phyloP scores from a whole-genome alignment of 2,113 vertebrate species.

The Laticauda laticaudata region DNA sequence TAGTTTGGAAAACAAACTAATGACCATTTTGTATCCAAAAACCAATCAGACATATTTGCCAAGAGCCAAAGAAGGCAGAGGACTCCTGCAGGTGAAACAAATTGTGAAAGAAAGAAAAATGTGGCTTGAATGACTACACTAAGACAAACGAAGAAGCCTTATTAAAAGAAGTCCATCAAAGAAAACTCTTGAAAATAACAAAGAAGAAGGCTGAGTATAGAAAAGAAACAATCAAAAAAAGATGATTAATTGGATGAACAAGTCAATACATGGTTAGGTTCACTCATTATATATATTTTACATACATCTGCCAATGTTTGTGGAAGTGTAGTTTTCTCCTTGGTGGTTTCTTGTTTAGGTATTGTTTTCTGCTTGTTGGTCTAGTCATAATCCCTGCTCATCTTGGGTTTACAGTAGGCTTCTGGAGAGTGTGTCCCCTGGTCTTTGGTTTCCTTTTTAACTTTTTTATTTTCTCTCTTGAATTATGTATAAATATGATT shows the following conservation, averaged over 20 bases:
- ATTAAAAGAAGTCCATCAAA: background rate
- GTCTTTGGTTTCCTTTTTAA: background rate
- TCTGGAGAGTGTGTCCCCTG: background rate
- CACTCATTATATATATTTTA: background rate
- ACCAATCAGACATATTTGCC: background rate
- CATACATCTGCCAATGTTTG: background rate
- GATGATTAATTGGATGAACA: background rate
- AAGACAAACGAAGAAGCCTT: background rate
- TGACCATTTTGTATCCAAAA: background rate
- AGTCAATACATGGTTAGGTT: background rate
- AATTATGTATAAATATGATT: background rate
- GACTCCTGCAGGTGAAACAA: background rate
- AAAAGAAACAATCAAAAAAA: background rate
- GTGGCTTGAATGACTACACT: background rate
- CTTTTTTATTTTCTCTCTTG: background rate
- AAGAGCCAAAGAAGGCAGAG: background rate
- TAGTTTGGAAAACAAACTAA: background rate
- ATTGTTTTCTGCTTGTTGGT: background rate
- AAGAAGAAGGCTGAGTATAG: background rate
- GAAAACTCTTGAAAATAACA: background rate
- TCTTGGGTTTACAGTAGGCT: background rate
- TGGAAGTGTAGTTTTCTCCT: background rate
- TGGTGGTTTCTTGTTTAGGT: background rate
- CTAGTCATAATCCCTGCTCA: background rate
- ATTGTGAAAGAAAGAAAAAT: background rate